Percentiles rank a stretch among this genome's conserved stretches.
These are phyloP conservation scores for Atherinomorus stipes DNA, from an alignment of 2,113 vertebrate genomes.

Conservation along the genomic window DNA sequence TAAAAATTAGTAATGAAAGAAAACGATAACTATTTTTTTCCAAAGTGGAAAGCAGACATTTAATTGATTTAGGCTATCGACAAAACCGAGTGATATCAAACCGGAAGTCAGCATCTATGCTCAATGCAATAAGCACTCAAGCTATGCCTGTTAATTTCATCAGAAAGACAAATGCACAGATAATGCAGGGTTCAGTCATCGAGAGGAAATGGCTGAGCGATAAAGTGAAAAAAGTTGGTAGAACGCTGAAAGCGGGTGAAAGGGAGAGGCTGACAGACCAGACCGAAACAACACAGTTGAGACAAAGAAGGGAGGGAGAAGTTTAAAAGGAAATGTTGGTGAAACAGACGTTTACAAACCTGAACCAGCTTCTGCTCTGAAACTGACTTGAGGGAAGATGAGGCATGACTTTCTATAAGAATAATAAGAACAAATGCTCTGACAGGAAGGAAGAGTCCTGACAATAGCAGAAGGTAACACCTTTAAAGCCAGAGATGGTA, in stretches of 20 bases:
- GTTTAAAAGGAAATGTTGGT: not conserved
- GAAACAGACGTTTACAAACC: not conserved
- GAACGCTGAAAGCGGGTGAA: slow-evolving; percentile 7
- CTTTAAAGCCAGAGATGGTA: not conserved
- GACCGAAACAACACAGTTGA: not conserved
- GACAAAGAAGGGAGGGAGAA: not conserved
- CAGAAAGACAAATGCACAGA: slow-evolving; percentile 54
- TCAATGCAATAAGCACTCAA: slow-evolving; percentile 58
- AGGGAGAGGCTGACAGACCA: not conserved
- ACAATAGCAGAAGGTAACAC: slow-evolving; percentile 2
- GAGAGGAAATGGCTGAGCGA: slow-evolving; percentile 55
- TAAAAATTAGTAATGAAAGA: not conserved
- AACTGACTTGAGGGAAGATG: slow-evolving; percentile 6
- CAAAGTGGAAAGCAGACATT: slow-evolving; percentile 10
- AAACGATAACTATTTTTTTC: slow-evolving; percentile 4
- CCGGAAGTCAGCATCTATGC: slow-evolving; percentile 33
- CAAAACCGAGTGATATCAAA: slow-evolving; percentile 43
- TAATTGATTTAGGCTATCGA: slow-evolving; percentile 47
- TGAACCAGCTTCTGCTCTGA: not conserved
- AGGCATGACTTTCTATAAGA: not conserved
- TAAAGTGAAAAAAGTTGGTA: slow-evolving; percentile 36
- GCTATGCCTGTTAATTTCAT: slow-evolving; percentile 60
- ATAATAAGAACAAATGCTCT: not conserved
- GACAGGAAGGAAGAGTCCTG: not conserved
- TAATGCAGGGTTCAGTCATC: slow-evolving; percentile 51